phyloP scores from a whole-genome alignment of 2,797 vertebrate species.

The Setipinna tenuifilis region DNA sequence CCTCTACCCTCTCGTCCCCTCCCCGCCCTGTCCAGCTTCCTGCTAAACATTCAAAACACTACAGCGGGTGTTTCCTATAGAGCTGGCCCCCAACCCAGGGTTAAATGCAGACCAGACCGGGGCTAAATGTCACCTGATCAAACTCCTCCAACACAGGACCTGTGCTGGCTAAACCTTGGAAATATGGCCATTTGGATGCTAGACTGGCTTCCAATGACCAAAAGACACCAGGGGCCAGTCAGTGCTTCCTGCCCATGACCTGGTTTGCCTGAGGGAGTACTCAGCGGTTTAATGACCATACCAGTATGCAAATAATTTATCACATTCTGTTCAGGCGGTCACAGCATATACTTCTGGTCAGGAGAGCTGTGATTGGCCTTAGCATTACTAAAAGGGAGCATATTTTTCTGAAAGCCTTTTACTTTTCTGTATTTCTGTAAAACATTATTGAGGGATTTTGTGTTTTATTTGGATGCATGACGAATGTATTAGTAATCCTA shows the following conservation, averaged over 20 bases:
- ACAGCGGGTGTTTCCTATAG: neutral
- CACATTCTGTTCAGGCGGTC: too few relatives aligned
- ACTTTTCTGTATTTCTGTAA: too few relatives aligned
- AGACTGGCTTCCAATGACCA: too few relatives aligned
- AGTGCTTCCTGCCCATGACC: neutral
- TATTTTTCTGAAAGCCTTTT: too few relatives aligned
- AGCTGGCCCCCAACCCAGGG: conserved; percentile 40
- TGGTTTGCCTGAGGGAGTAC: neutral
- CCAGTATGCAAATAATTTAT: neutral
- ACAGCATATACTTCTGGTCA: too few relatives aligned
- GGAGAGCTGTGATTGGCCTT: too few relatives aligned
- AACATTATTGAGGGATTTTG: too few relatives aligned
- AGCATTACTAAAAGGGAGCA: too few relatives aligned
- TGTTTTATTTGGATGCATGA: too few relatives aligned
- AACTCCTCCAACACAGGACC: conserved; percentile 9
- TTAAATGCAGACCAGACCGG: neutral
- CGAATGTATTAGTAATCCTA: neutral
- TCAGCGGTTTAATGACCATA: neutral
- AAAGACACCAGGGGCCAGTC: too few relatives aligned
- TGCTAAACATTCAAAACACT: conserved; percentile 8
- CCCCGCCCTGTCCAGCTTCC: neutral
- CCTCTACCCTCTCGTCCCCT: conserved; percentile 45
- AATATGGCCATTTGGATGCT: too few relatives aligned
- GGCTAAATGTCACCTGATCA: neutral
- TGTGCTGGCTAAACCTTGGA: neutral